Evolutionary conservation across 1,140 invertebrate species (phyloP).

Genomic region (Pseudomyrmex pallidus): DNA sequence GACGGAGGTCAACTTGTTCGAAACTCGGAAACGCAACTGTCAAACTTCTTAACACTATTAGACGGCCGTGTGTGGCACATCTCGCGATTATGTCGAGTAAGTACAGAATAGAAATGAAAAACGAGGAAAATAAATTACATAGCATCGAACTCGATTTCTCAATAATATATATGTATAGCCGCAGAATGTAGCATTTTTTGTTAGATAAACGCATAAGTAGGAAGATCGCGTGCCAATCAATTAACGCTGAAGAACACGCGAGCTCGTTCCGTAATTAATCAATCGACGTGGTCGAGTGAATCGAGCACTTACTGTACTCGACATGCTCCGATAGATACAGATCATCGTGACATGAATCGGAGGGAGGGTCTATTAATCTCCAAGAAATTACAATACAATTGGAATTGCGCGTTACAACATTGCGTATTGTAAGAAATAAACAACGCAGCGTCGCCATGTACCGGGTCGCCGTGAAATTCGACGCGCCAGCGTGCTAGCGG

Average conservation of each 20-base stretch:
- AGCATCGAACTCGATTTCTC: slow-evolving; percentile 26
- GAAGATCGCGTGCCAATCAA: slow-evolving; percentile 30
- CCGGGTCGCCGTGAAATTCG: no score
- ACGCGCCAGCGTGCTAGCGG: no score
- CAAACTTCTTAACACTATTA: no score
- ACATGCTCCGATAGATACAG: slow-evolving; percentile 8
- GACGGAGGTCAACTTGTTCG: no score
- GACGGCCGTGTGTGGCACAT: no score
- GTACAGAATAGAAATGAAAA: not conserved
- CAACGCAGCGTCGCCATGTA: no score
- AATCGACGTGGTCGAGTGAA: slow-evolving; percentile 3
- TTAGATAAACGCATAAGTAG: slow-evolving; percentile 47
- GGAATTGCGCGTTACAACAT: not conserved
- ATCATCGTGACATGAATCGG: not conserved
- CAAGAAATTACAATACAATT: slow-evolving; percentile 14
- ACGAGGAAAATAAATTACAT: slow-evolving; percentile 1
- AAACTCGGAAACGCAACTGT: no score
- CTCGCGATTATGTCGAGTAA: no score
- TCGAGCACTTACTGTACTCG: slow-evolving; percentile 10
- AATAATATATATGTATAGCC: not conserved
- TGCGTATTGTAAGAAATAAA: no score
- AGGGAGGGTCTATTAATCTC: slow-evolving; percentile 8
- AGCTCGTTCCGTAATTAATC: slow-evolving; percentile 19
- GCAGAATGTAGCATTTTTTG: slow-evolving; percentile 23
- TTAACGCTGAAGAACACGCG: slow-evolving; percentile 38